These are phyloP conservation scores for Epinotia nisella DNA, from an alignment of 2,888 invertebrate genomes.

Conservation along the genomic window DNA sequence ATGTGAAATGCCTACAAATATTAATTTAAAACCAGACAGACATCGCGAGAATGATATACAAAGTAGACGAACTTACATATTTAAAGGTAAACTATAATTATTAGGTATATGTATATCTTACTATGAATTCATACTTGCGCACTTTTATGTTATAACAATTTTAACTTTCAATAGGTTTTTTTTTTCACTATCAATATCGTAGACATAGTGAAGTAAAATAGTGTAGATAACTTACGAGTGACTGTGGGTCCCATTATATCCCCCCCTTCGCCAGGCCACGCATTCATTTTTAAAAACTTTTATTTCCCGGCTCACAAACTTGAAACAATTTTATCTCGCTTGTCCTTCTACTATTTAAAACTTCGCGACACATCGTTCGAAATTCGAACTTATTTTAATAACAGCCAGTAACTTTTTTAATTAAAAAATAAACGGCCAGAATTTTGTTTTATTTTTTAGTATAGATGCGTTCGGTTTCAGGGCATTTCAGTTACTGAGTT, in stretches of 20 bases:
- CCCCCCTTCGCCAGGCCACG: slow-evolving; percentile 68
- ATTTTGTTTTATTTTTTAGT: slow-evolving; percentile 20
- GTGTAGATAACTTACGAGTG: slow-evolving; percentile 63
- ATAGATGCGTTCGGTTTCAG: slow-evolving; percentile 57
- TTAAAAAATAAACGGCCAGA: slow-evolving; percentile 7
- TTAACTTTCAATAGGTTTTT: too few species aligned
- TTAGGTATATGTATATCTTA: too few species aligned
- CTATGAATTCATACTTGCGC: too few species aligned
- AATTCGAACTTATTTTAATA: not conserved
- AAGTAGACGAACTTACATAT: too few species aligned
- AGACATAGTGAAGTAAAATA: not conserved
- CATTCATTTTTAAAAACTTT: slow-evolving; percentile 61
- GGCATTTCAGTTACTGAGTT: slow-evolving; percentile 71
- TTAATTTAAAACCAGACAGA: too few species aligned
- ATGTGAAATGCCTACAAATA: too few species aligned
- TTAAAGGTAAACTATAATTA: too few species aligned
- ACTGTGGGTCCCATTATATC: slow-evolving; percentile 77
- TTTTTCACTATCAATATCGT: too few species aligned
- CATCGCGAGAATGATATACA: too few species aligned
- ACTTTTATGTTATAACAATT: too few species aligned
- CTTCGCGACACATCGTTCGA: slow-evolving; percentile 34
- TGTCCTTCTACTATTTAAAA: slow-evolving; percentile 23
- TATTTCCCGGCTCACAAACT: slow-evolving; percentile 11
- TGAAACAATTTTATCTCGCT: slow-evolving; percentile 19
- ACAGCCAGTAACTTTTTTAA: slow-evolving; percentile 9